phyloP scores from a whole-genome alignment of 2,797 vertebrate species.

The Scolopax bukidnonensis region DNA sequence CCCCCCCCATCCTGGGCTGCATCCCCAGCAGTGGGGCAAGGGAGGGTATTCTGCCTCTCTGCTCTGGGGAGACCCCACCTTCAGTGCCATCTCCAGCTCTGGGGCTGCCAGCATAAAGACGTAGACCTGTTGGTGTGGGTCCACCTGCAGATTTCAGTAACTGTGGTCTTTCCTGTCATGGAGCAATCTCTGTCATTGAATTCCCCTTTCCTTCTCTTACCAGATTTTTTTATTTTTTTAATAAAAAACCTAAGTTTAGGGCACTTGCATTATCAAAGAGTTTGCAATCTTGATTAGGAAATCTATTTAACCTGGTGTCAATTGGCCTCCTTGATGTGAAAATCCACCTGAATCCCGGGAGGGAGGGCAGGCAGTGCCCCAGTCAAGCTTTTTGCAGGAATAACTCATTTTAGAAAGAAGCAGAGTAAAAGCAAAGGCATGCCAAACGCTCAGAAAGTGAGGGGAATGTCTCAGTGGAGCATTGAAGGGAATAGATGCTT shows the following conservation, averaged over 20 bases:
- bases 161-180: neutral
- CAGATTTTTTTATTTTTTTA: neutral
- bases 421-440: neutral
- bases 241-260: constrained; percentile 1
- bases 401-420: neutral
- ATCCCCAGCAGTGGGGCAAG: too few species aligned
- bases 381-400: neutral
- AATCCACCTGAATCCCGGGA: constrained; percentile 2
- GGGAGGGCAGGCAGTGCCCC: neutral
- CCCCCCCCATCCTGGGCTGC: too few species aligned
- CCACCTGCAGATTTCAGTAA: neutral
- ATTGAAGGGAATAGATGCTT: constrained; percentile 30
- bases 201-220: constrained; percentile 15
- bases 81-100: too few species aligned
- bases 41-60: too few species aligned
- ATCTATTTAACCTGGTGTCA: constrained; percentile 62
- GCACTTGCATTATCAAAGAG: constrained; percentile 20
- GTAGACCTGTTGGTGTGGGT: too few species aligned
- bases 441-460: neutral
- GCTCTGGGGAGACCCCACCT: too few species aligned
- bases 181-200: constrained; percentile 52
- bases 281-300: constrained; percentile 57
- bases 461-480: constrained; percentile 8
- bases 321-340: constrained; percentile 54
- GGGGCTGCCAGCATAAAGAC: too few species aligned